Conservation (phyloP, 2,113 vertebrate genomes). For the Fukomys damarensis region DNA sequence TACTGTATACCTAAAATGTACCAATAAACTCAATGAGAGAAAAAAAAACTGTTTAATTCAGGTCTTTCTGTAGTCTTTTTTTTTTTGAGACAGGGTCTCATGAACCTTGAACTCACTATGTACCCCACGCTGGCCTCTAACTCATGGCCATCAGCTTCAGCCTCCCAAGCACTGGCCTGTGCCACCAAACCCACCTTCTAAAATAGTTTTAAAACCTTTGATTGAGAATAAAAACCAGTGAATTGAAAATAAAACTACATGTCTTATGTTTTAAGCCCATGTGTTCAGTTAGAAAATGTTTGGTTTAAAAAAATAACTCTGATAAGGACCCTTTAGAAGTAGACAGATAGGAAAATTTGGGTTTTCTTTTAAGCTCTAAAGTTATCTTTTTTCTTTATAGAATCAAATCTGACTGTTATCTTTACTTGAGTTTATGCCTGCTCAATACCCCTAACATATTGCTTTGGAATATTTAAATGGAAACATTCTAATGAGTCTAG, state of each 20-base stretch:
- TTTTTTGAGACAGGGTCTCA: background rate
- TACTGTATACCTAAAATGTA: too few species aligned
- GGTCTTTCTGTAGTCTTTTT: background rate
- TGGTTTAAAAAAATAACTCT: conserved; percentile 60
- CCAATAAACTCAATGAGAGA: too few species aligned
- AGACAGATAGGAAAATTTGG: background rate
- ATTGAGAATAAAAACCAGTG: conserved; percentile 60
- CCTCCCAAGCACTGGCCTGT: background rate
- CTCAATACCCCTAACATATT: background rate
- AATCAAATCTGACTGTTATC: conserved; percentile 29
- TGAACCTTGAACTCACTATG: background rate
- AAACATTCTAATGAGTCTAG: conserved; percentile 15
- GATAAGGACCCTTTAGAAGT: conserved; percentile 43
- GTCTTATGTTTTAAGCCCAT: conserved; percentile 42
- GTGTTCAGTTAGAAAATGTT: conserved; percentile 72
- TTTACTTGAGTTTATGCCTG: conserved; percentile 28
- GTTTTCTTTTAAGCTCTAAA: conserved; percentile 41
- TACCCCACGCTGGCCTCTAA: background rate
- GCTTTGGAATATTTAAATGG: background rate
- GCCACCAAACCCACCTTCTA: background rate
- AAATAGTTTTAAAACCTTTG: conserved; percentile 54
- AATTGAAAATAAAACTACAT: conserved; percentile 68
- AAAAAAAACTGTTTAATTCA: conserved; percentile 56
- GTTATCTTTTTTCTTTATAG: conserved; percentile 33
- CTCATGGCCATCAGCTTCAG: background rate